Evolutionary conservation across 30 jellyfish, hydroid and myxozoan species (phyloP).

Genomic region (Mastigias papua): DNA sequence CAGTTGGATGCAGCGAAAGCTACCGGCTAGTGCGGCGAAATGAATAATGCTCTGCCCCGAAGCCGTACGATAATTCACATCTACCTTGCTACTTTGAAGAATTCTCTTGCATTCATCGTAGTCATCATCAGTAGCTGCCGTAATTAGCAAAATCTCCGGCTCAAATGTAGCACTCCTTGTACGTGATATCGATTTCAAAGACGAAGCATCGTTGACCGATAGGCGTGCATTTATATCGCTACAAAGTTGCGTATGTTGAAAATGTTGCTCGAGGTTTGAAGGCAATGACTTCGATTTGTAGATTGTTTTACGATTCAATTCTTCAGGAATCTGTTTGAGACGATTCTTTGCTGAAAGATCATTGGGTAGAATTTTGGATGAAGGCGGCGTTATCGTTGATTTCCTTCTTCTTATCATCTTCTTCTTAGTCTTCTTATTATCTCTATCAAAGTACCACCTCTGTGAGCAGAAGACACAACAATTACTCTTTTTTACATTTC

Average conservation of each 20-base stretch:
- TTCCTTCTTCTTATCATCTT: conserved; percentile 64
- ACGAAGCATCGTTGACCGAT: conserved; percentile 5
- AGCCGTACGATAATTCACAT: conserved; percentile 63
- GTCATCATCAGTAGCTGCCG: conserved; percentile 75
- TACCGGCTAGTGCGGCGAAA: conserved; percentile 65
- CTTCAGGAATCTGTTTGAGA: conserved; percentile 23
- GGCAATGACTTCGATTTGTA: conserved; percentile 76
- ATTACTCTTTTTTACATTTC: too few species aligned
- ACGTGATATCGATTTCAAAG: conserved; percentile 43
- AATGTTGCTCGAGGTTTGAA: conserved; percentile 52
- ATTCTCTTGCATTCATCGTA: conserved; percentile 39
- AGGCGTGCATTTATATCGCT: background rate
- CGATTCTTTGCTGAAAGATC: conserved; percentile 3
- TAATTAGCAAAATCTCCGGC: conserved; percentile 62
- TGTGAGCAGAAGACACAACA: too few species aligned
- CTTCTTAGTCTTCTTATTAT: too few species aligned
- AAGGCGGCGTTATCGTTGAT: conserved; percentile 64
- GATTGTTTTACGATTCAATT: conserved; percentile 51
- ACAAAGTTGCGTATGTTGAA: conserved; percentile 6
- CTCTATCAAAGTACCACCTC: too few species aligned
- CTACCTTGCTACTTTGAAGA: conserved; percentile 32
- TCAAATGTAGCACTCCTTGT: conserved; percentile 68
- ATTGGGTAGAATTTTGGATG: conserved; percentile 30
- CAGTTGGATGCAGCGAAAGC: conserved; percentile 47
- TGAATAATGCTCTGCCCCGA: conserved; percentile 69